Evolutionary conservation across 2,888 invertebrate genomes (phyloP), one percentile per base, ranked within the genome.

Genomic region (Erannis defoliaria): DNA sequence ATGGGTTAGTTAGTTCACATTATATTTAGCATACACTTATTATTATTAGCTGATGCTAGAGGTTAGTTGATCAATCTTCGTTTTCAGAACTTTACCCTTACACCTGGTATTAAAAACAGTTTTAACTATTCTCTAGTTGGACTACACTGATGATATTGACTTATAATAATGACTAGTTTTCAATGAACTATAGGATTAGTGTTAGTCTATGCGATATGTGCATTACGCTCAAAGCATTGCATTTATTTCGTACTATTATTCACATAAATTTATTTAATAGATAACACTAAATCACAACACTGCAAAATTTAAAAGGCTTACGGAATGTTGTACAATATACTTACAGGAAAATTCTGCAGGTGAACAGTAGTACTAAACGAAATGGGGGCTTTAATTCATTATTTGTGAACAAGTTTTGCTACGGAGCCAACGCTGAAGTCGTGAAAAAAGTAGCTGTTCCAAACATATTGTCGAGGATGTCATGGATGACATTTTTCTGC

Each of bases 261-360:
- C 35, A 26, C 68, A 72, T 63, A 67, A 14, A 31, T 38, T 43
- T 31, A 33, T n/a, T 71, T 53, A 48, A 55, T 66, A 74, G 71
- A 72, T 72, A 74, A 75, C 62, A 58, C 76, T 82, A 81, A 80
- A 83, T 87, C 86, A 87, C 86, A 86, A 87, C 86, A 82, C 82
- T 75, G 82, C 81, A 82, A 72, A 77, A 73, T 74, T 73, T 72
- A 72, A 75, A 76, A 63, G 70, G 68, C 65, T 71, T 71, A 70
- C 73, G 82, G 79, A 83, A 85, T 82, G 83, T 72, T 53, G 45
- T n/a, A n/a, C n/a, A n/a, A n/a, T n/a, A n/a, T n/a, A n/a, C n/a
- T n/a, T n/a, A n/a, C n/a, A n/a, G n/a, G n/a, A n/a, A n/a, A n/a
- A n/a, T n/a, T n/a, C n/a, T n/a, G n/a, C n/a, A n/a, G n/a, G n/a